Evolutionary conservation across 2,888 invertebrate species (phyloP).

Genomic region (Agriopis aurantiaria): DNA sequence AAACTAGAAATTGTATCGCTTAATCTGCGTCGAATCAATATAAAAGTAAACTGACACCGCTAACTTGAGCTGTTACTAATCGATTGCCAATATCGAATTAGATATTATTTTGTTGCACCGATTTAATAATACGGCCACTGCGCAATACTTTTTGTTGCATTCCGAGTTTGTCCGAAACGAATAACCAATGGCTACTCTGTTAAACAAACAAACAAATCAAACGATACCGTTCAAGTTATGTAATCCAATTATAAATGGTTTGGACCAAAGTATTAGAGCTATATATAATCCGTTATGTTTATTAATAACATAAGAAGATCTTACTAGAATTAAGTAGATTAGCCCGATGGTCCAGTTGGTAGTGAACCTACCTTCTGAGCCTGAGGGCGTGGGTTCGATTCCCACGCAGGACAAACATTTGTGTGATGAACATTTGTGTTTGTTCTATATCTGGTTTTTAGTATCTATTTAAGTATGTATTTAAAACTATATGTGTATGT

Average conservation of each 20-base stretch:
- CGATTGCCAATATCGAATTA: slow-evolving; percentile 70
- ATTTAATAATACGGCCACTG: slow-evolving; percentile 54
- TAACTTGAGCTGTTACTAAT: slow-evolving; percentile 62
- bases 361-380: too few relatives aligned
- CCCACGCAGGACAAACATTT: too few relatives aligned
- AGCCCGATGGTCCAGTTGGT: too few relatives aligned
- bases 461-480: too few relatives aligned
- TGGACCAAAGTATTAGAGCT: not conserved
- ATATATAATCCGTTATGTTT: not conserved
- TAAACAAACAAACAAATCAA: slow-evolving; percentile 16
- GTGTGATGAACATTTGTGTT: too few relatives aligned
- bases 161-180: slow-evolving; percentile 19
- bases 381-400: too few relatives aligned
- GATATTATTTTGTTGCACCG: slow-evolving; percentile 56
- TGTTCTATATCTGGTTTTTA: too few relatives aligned
- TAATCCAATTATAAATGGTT: slow-evolving; percentile 2
- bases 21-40: slow-evolving; percentile 66
- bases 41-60: slow-evolving; percentile 62
- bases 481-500: too few relatives aligned
- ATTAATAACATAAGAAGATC: not conserved
- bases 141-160: slow-evolving; percentile 47
- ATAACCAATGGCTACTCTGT: slow-evolving; percentile 9
- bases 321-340: too few relatives aligned
- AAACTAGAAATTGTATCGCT: slow-evolving; percentile 58
- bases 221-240: slow-evolving; percentile 5